These are phyloP conservation scores for Psylliodes chrysocephalus DNA, from an alignment of 2,888 invertebrate genomes.

Conservation along the genomic window DNA sequence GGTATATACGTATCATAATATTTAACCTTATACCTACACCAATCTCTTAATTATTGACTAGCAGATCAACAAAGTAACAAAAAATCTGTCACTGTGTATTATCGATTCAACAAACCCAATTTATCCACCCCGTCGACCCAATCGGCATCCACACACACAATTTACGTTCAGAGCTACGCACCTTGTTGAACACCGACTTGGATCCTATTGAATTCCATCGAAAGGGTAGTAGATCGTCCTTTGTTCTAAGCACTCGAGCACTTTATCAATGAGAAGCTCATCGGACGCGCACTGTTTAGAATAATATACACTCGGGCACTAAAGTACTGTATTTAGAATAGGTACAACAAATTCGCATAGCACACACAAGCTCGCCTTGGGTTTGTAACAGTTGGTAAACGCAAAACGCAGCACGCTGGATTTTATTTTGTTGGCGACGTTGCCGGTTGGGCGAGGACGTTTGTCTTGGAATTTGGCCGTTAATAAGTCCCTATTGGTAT, in stretches of 20 bases:
- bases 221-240: neutral
- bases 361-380: conserved; percentile 26
- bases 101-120: neutral
- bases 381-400: conserved; percentile 35
- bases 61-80: too few relatives aligned
- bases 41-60: too few relatives aligned
- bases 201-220: conserved; percentile 9
- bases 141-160: neutral
- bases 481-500: neutral
- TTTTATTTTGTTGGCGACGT: conserved; percentile 30
- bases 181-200: conserved; percentile 21
- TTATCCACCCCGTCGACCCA: neutral
- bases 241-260: neutral
- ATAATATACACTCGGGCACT: conserved; percentile 20
- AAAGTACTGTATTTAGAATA: conserved; percentile 4
- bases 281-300: conserved; percentile 17
- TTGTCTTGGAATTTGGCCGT: conserved; percentile 5
- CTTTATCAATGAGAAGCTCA: neutral
- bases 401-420: conserved; percentile 45
- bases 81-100: neutral
- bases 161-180: conserved; percentile 20
- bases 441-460: conserved; percentile 24
- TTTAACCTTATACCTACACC: too few relatives aligned
- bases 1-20: too few relatives aligned
- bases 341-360: conserved; percentile 29